Base-by-base conservation (phyloP, 2,888 invertebrate genomes). In the Drosophila anceps region DNA sequence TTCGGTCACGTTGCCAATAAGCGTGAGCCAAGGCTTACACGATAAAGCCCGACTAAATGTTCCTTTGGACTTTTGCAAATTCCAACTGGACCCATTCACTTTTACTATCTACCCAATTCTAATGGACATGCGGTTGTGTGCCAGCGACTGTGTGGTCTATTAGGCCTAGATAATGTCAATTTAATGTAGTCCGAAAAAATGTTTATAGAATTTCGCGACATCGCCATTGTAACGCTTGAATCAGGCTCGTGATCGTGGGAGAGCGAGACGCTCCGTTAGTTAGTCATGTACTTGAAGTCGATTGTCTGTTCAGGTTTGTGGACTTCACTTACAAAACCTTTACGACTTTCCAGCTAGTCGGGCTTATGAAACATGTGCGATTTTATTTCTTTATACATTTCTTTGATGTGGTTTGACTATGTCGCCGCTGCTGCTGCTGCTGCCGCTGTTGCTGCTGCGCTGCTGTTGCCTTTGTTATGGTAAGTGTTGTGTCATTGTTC, bases 401-500 rank as follows among this genome's bases (percentile, higher is more conserved):
- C 58, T 79, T 69, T 73, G 60, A 71, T 79, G 70, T 78, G 68
- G 78, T 61, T 68, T 31, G 65, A 58, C 61, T 68, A 59, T 51
- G 51, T 63, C 53, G 54, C 37, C 35, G 51, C 4, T 8, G 51
- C 8, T 9, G 51, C 8, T 35, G 33, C 9, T 9, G 41, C 10
- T 6, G 41, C 5, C 12, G 29, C 29, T 10, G 51, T 1, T 4
- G 35, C 8, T 20, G 33, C 31, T 50, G 18, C 12, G 24, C 20
- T 18, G 31, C 6, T 31, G 53, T 60, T 67, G 50, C 35, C 18
- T 57, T 51, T 58, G 60, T 72, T 68, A 29, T n/a, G n/a, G 61
- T 46, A 46, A 65, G 59, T 48, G 55, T 82, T 80, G 73, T 73
- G 79, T 71, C 79, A 79, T 80, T 66, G 59, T 75, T 72, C 27